phyloP scores from a whole-genome alignment of 2,113 vertebrate genomes.

The Eupsittula cactorum region DNA sequence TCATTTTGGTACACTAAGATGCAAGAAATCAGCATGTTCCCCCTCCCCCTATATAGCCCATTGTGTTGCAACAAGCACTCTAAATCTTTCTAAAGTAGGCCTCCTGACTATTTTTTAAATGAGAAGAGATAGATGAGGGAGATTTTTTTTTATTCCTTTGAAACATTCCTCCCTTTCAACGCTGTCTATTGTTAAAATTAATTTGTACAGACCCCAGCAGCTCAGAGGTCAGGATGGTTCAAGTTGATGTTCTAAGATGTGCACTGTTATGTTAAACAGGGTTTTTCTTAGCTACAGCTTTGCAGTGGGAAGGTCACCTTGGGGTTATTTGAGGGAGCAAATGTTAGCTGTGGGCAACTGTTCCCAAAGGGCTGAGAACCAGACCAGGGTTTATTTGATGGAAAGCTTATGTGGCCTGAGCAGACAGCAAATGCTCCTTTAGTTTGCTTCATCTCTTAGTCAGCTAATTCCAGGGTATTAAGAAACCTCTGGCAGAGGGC shows the following conservation, averaged over 20 bases:
- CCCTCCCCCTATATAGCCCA: background rate
- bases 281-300: slow-evolving; percentile 50
- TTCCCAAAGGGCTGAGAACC: slow-evolving; percentile 56
- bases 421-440: slow-evolving; percentile 9
- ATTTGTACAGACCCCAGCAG: slow-evolving; percentile 47
- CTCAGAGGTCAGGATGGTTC: slow-evolving; percentile 48
- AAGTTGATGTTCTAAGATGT: slow-evolving; percentile 50
- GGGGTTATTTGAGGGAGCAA: slow-evolving; percentile 39
- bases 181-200: slow-evolving; percentile 49
- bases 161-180: slow-evolving; percentile 64
- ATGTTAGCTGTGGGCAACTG: slow-evolving; percentile 39
- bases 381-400: slow-evolving; percentile 30
- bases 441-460: slow-evolving; percentile 53
- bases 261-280: slow-evolving; percentile 72
- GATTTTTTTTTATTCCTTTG: slow-evolving; percentile 48
- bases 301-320: slow-evolving; percentile 29
- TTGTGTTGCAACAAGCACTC: slow-evolving; percentile 62
- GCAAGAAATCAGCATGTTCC: background rate
- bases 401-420: background rate
- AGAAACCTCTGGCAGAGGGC: slow-evolving; percentile 21
- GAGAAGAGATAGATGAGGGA: slow-evolving; percentile 51
- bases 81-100: slow-evolving; percentile 53
- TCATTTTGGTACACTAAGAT: background rate
- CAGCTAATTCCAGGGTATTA: slow-evolving; percentile 41
- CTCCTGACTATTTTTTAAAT: slow-evolving; percentile 56